Evolutionary conservation across 2,113 vertebrate genomes (phyloP).

Genomic region (Peromyscus leucopus): DNA sequence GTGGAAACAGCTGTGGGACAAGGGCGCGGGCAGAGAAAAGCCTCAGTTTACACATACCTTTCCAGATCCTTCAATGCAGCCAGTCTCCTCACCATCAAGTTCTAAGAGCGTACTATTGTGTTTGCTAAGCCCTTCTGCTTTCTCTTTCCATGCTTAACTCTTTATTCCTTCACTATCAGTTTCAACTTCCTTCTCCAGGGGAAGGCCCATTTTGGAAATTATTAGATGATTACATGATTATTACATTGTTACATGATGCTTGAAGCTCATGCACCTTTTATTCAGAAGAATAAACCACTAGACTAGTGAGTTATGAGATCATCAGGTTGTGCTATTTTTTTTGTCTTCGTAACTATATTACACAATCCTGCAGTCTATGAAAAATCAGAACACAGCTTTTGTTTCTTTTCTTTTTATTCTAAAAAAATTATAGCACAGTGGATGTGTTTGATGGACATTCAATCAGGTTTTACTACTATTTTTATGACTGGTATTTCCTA

Average conservation of each 20-base stretch:
- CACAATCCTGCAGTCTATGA: not conserved
- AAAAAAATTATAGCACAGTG: not conserved
- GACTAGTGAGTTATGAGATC: not conserved
- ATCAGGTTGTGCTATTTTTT: not conserved
- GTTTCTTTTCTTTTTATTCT: not conserved
- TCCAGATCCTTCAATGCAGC: fast-evolving
- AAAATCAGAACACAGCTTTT: not conserved
- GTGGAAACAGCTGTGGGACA: too few relatives aligned
- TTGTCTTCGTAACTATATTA: not conserved
- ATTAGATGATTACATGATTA: not conserved
- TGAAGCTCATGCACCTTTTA: not conserved
- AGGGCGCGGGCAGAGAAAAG: too few relatives aligned
- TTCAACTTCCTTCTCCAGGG: not conserved
- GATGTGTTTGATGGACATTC: fast-evolving
- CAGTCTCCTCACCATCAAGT: not conserved
- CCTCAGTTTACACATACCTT: too few relatives aligned
- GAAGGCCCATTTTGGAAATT: not conserved
- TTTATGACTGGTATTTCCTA: not conserved
- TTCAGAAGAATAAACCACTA: not conserved
- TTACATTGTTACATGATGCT: not conserved
- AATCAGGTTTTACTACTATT: not conserved
- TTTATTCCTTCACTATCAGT: not conserved
- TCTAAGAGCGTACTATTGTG: not conserved
- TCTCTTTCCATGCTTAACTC: not conserved
- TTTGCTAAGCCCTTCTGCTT: not conserved